A percentile compares a stretch with the other conserved stretches of the same genome.
These are phyloP conservation scores for Odontamblyopus rebecca DNA, from an alignment of 2,797 vertebrate genomes.

Conservation along the genomic window DNA sequence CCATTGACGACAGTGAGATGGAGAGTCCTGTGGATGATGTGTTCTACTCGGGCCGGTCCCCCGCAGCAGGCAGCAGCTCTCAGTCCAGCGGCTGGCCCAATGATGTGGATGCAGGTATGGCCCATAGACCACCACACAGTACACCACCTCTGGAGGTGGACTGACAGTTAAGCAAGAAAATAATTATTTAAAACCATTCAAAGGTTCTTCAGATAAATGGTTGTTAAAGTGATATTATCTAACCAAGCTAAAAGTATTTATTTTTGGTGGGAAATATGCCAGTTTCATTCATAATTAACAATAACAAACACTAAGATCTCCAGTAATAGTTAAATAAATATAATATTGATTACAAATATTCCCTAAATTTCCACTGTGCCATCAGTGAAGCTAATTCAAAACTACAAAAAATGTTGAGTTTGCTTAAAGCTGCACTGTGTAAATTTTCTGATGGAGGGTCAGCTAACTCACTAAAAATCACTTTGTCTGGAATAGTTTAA, in stretches of 20 bases:
- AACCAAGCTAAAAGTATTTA: neutral
- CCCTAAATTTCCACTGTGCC: neutral
- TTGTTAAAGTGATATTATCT: too few relatives aligned
- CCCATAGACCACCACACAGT: neutral
- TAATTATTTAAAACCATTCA: neutral
- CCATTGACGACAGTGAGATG: conserved; percentile 95
- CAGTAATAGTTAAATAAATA: neutral
- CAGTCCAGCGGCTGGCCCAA: conserved; percentile 94
- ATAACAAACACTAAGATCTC: neutral
- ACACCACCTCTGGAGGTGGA: conserved; percentile 19
- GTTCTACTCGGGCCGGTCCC: conserved; percentile 93
- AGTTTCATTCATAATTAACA: neutral
- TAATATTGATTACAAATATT: neutral
- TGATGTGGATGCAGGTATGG: conserved; percentile 92
- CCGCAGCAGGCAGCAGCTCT: conserved; percentile 90
- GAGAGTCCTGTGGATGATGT: conserved; percentile 95
- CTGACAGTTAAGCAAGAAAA: conserved; percentile 44
- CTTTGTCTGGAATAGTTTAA: too few relatives aligned
- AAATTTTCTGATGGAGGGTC: too few relatives aligned
- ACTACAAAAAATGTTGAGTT: neutral
- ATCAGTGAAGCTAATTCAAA: neutral
- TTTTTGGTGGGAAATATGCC: neutral
- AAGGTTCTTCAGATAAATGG: neutral
- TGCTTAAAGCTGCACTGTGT: too few relatives aligned
- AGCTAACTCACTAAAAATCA: too few relatives aligned